Evolutionary conservation across 2,797 vertebrate genomes (phyloP), one percentile per base, ranked within the genome.

Genomic region (Darevskia nairensis): DNA sequence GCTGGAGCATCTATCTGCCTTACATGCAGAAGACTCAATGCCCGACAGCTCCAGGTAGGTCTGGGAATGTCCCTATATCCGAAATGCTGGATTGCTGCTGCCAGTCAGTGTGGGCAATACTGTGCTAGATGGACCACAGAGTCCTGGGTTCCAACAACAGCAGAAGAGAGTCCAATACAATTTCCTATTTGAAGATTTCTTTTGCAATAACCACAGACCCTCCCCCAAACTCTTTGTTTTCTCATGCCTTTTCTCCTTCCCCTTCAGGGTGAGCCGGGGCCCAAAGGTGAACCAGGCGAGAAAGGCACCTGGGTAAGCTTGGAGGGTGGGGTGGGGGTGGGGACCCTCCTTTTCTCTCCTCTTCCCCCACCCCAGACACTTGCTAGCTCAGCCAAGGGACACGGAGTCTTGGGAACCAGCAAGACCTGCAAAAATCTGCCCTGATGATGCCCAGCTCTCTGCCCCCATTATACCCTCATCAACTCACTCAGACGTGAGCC

Each of bases 251-350:
- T 61, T 96, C 93, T 86, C 13, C 91, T 93, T 95, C 78, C 87
- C 75, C 96, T 93, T 32, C 95, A 99, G 99, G 99, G 99, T 80
- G 91, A 96, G 75, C 96, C 97, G 3, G 99, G 98, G 86, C 96
- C 96, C 82, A 98, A 98, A 96, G 99, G 99, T 90, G 97, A 99
- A 92, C 97, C 98, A 0, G 99, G 98, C 78, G 98, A 98, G 88
- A 98, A 98, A 96, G 98, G 98, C 88, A 97, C 98, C 80, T 98
- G 98, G 98, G 99, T 99, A 98, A 98, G 98, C 90, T 88, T 1
- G 50, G 4, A 13, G 50, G 50, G 50, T 29, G 74, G 76, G n/a
- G 15, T 6, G 19, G 19, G 59, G 59, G 19, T 23, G 74, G 76
- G 39, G 15, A 29, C 0, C 64, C 71, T 8, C 8, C 15, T 46